Evolutionary conservation across 2,113 vertebrate genomes (phyloP).

Genomic region (Porphyrio hochstetteri): DNA sequence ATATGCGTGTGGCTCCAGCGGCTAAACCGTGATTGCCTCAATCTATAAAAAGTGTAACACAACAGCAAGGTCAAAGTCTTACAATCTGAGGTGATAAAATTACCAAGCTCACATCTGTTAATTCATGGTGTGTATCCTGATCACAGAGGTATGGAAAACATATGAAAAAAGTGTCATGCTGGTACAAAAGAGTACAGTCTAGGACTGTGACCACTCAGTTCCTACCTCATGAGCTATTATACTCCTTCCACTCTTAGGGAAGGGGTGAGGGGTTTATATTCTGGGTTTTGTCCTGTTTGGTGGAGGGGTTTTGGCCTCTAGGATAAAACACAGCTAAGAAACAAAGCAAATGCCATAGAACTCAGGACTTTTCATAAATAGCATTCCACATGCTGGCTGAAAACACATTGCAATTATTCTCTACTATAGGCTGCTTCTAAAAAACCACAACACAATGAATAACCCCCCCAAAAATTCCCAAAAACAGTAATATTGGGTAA

Average conservation of each 20-base stretch:
- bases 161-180: neutral
- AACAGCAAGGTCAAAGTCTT: neutral
- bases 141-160: neutral
- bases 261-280: accelerated
- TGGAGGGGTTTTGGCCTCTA: neutral
- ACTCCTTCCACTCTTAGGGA: neutral
- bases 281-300: too few species aligned
- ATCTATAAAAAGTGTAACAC: neutral
- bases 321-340: neutral
- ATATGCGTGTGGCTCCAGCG: neutral
- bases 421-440: neutral
- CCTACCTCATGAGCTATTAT: neutral
- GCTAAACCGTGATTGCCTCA: neutral
- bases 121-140: neutral
- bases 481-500: neutral
- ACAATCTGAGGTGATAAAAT: neutral
- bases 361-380: neutral
- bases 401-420: neutral
- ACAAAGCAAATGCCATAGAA: neutral
- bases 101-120: neutral
- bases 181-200: neutral
- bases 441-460: neutral
- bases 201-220: neutral
- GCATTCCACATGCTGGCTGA: neutral
- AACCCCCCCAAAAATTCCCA: too few species aligned